phyloP scores from a whole-genome alignment of 2,797 vertebrate species.

The Typhlichthys subterraneus region DNA sequence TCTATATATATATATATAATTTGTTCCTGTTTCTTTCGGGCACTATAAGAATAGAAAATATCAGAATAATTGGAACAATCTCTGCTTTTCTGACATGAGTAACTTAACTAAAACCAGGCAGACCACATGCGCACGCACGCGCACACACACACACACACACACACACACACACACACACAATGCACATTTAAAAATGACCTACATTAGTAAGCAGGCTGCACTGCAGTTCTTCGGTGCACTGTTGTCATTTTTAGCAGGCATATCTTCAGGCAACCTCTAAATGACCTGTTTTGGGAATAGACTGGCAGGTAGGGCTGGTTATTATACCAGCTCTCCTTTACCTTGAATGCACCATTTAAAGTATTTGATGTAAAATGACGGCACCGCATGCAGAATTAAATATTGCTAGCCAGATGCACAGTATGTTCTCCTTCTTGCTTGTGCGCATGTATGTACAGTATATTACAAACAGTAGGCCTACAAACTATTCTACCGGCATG shows the following conservation, averaged over 20 bases:
- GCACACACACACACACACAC: too few species aligned
- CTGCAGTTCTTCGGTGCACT: background rate
- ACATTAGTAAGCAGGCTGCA: background rate
- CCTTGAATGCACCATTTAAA: background rate
- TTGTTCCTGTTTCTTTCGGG: constrained; percentile 4
- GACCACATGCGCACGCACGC: background rate
- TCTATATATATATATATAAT: too few species aligned
- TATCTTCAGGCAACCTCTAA: background rate
- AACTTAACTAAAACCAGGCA: background rate
- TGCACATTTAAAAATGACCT: background rate
- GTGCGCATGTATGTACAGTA: too few species aligned
- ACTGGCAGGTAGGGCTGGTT: background rate
- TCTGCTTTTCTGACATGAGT: background rate
- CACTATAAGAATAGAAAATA: background rate
- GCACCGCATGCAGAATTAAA: background rate
- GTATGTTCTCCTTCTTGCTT: too few species aligned
- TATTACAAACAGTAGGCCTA: too few species aligned
- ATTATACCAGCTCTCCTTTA: background rate
- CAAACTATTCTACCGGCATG: too few species aligned
- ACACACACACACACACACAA: too few species aligned
- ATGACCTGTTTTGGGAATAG: background rate
- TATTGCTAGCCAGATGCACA: background rate
- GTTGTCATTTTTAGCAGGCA: background rate
- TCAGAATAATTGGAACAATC: background rate
- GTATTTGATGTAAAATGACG: background rate